A percentile compares a stretch with the other conserved stretches of the same genome.
Conservation (phyloP, 37 sponge, comb jelly and placozoan species). For the Haliclona indistincta region DNA sequence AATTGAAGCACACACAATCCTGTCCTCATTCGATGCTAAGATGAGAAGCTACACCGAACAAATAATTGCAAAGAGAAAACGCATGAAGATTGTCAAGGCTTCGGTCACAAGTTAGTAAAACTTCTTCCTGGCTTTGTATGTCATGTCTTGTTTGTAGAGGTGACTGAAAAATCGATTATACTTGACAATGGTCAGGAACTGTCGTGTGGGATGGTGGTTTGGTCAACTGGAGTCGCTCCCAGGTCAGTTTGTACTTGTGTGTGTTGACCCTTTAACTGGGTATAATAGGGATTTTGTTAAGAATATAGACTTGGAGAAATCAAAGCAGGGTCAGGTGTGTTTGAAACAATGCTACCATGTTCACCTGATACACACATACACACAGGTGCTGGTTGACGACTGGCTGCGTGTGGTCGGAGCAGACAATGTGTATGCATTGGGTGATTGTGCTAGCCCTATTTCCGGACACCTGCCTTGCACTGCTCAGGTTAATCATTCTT, state of each 20-base stretch:
- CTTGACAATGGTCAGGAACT: slow-evolving; percentile 46
- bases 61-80: slow-evolving; percentile 45
- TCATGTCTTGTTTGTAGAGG: slow-evolving; percentile 31
- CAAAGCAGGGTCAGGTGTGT: not conserved
- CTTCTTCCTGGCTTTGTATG: too few species aligned
- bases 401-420: slow-evolving; percentile 39
- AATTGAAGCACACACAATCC: slow-evolving; percentile 77
- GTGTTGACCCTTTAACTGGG: not conserved
- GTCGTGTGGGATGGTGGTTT: slow-evolving; percentile 84
- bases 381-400: slow-evolving; percentile 74
- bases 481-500: slow-evolving; percentile 32
- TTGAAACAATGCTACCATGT: not conserved
- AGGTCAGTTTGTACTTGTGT: slow-evolving; percentile 35
- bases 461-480: slow-evolving; percentile 72
- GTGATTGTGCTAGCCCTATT: slow-evolving; percentile 75
- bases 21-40: slow-evolving; percentile 79
- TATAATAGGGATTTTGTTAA: not conserved
- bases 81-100: slow-evolving; percentile 76
- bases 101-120: slow-evolving; percentile 62
- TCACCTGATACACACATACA: too few species aligned
- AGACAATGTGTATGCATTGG: slow-evolving; percentile 75
- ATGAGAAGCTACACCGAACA: slow-evolving; percentile 67
- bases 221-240: slow-evolving; percentile 91
- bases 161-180: slow-evolving; percentile 33
- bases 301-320: slow-evolving; percentile 19